A percentile compares a stretch with the other conserved stretches of the same genome.
These are phyloP conservation scores for Actenoides lindsayi DNA, from an alignment of 2,113 vertebrate species.

Conservation along the genomic window DNA sequence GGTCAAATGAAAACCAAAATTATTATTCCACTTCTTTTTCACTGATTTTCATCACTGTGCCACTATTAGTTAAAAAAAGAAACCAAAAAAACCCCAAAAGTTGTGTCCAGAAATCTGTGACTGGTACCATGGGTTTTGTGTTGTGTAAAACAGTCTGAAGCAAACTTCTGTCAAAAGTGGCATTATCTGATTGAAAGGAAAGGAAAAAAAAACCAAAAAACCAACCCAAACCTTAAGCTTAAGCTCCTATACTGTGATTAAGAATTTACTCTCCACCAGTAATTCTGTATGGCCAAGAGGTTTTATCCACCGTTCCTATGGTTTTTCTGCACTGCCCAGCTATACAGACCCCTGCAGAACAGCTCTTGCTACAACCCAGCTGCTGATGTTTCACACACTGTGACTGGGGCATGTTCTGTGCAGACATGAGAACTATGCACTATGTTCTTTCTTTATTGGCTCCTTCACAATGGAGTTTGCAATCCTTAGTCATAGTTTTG, in stretches of 20 bases:
- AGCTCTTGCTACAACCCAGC: rapidly evolving
- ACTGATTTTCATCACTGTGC: not conserved
- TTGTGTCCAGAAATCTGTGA: not conserved
- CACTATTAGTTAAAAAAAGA: not conserved
- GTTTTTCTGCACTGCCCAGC: not conserved
- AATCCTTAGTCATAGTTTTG: not conserved
- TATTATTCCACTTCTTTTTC: not conserved
- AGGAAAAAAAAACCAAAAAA: too few species aligned
- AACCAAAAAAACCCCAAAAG: not conserved
- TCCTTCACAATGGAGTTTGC: not conserved
- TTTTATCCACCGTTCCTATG: not conserved
- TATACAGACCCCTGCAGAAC: not conserved
- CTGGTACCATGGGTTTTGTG: not conserved
- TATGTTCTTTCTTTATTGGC: not conserved
- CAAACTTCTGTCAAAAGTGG: not conserved
- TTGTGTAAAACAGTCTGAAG: not conserved
- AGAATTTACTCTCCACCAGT: not conserved
- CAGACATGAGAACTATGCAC: not conserved
- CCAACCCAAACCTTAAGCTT: not conserved
- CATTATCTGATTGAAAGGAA: not conserved
- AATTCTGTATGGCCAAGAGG: not conserved
- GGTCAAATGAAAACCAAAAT: not conserved
- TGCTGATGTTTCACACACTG: rapidly evolving
- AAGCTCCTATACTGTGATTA: not conserved
- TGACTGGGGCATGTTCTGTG: too few species aligned